Conservation (phyloP, 2,113 vertebrate genomes). For the Dicentrarchus labrax region DNA sequence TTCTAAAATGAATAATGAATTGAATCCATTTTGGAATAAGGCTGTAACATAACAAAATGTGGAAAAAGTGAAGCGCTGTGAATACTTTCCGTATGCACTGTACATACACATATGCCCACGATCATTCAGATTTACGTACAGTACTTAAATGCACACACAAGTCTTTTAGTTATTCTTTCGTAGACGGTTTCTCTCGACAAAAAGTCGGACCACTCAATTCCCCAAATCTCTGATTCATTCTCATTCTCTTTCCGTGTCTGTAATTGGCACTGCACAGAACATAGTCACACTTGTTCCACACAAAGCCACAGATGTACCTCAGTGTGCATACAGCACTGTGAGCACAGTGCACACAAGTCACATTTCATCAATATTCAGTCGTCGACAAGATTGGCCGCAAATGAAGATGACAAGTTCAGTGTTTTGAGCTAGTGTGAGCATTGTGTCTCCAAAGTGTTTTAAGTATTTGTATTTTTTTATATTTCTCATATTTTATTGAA, state of each 20-base stretch:
- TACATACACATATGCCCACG: background rate
- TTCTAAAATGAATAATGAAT: no score
- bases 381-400: background rate
- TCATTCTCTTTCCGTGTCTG: background rate
- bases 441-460: background rate
- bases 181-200: background rate
- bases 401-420: no score
- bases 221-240: slow-evolving; percentile 7
- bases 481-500: background rate
- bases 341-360: background rate
- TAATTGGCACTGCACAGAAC: background rate
- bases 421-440: background rate
- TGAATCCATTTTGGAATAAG: no score
- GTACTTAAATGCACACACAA: background rate
- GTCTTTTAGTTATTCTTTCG: background rate
- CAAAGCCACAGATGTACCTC: background rate
- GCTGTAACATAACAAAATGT: no score
- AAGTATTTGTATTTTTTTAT: background rate
- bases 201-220: slow-evolving; percentile 12
- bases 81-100: no score
- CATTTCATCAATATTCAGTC: background rate
- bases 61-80: no score
- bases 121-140: background rate
- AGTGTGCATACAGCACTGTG: background rate
- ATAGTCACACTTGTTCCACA: background rate